Conservation (phyloP, 2,113 vertebrate genomes). For the Paedocypris sp. region DNA sequence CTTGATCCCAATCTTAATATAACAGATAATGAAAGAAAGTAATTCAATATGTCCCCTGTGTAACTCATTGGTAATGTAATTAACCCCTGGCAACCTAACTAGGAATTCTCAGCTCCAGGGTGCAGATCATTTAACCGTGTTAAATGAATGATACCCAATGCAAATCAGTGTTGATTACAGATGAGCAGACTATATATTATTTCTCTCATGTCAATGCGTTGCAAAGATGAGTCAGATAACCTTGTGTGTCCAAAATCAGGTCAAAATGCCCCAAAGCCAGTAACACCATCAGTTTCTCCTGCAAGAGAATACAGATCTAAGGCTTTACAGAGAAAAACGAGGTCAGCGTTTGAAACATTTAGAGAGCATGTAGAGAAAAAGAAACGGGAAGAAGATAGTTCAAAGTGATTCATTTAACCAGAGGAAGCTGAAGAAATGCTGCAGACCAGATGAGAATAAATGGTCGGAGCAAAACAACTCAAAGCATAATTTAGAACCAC, state of each 20-base stretch:
- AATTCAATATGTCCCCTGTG: conserved; percentile 37
- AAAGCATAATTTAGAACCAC: neutral
- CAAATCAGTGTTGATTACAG: conserved; percentile 42
- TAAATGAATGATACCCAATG: conserved; percentile 38
- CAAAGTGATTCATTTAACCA: conserved; percentile 13
- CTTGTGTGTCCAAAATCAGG: conserved; percentile 26
- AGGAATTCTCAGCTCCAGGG: conserved; percentile 27
- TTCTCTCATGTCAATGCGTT: too few relatives aligned
- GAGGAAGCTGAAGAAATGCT: conserved; percentile 1
- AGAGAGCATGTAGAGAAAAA: conserved; percentile 25
- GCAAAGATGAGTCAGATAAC: conserved; percentile 3
- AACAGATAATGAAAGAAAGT: conserved; percentile 34
- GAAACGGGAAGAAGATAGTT: conserved; percentile 1
- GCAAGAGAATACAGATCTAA: conserved; percentile 25
- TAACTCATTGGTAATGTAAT: conserved; percentile 44
- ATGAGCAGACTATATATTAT: conserved; percentile 12
- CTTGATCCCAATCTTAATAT: conserved; percentile 36
- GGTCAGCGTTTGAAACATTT: conserved; percentile 39
- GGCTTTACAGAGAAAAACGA: conserved; percentile 22
- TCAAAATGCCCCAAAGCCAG: conserved; percentile 24
- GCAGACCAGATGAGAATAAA: conserved; percentile 5
- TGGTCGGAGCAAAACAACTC: conserved; percentile 2
- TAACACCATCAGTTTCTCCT: conserved; percentile 5
- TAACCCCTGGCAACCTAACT: conserved; percentile 46
- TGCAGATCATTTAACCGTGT: conserved; percentile 37